Evolutionary conservation across 2,113 vertebrate species (phyloP), one percentile per base, ranked within the genome.

Genomic region (Ailuropoda melanoleuca): DNA sequence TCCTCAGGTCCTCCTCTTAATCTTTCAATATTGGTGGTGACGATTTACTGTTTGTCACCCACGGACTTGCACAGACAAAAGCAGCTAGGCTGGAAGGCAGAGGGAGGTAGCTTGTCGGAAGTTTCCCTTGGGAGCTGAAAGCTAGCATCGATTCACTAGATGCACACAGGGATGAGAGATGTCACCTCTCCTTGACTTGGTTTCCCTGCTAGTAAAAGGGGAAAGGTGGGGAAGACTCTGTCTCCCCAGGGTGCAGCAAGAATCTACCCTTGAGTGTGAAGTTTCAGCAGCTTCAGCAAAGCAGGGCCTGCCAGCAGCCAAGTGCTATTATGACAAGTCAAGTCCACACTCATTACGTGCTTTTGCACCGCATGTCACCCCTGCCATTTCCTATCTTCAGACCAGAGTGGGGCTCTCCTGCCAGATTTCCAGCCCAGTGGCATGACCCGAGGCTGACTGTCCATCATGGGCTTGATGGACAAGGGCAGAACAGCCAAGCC

Each of bases 1-100:
- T 97, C 95, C 97, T 97, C 85, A 19, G 94, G 95, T 98, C 82
- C 12, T 97, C 84, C 66, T 94, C 92, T 95, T 97, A 85, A 96
- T 95, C 94, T 95, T 90, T 86, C 97, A 68, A 4, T 93, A 48
- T 75, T 50, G 74, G 58, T 95, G 87, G 90, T 81, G 81, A 94
- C 24, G 1, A 81, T 93, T 78, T 93, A 93, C 97, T 95, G 80
- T 94, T 70, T 92, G 93, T 96, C 95, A 96, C 88, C 93, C 72
- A 66, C 13, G 18, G 80, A 62, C 88, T 56, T 50, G 31, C 83
- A 88, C 92, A 81, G 81, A 95, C 95, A 82, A 93, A 88, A 91
- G 64, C 80, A 78, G 58, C 26, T 3, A 29, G 58, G 37, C 89
- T 75, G 83, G 72, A 91, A 96, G 89, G 90, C 48, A 62, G 82